These are phyloP conservation scores for Crocuta crocuta DNA, from an alignment of 2,113 vertebrate species.

Conservation along the genomic window DNA sequence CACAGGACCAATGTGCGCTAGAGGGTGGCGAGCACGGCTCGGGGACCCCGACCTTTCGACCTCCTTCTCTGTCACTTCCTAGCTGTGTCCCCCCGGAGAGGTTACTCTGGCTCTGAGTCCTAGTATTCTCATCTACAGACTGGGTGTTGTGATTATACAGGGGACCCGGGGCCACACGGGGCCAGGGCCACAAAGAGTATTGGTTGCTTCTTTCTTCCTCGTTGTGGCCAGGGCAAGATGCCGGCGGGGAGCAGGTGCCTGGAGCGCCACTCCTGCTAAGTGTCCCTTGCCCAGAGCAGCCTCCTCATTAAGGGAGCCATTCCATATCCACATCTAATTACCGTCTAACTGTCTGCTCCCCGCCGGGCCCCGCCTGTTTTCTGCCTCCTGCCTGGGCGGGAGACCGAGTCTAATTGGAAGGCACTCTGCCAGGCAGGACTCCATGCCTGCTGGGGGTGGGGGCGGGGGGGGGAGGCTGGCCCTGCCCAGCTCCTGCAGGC, in stretches of 20 bases:
- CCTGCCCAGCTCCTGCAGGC: neutral
- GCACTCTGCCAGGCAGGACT: neutral
- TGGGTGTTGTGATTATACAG: accelerated
- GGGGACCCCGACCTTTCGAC: accelerated
- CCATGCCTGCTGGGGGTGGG: neutral
- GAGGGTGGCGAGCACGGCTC: neutral
- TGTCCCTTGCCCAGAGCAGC: neutral
- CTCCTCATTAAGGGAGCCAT: neutral
- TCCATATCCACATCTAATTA: slow-evolving; percentile 32
- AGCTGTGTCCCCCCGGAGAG: neutral
- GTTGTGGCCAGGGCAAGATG: accelerated
- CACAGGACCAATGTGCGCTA: accelerated
- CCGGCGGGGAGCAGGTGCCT: neutral
- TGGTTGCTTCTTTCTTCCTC: neutral
- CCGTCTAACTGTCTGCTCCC: neutral
- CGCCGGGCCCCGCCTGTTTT: neutral
- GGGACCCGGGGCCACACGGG: neutral
- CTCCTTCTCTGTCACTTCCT: neutral
- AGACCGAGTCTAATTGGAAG: slow-evolving; percentile 40
- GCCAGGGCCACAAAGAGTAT: neutral
- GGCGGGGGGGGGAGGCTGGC: neutral
- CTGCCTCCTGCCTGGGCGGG: neutral
- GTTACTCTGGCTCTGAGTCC: accelerated
- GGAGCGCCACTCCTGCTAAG: neutral
- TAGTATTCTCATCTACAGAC: neutral